phyloP scores from a whole-genome alignment of 2,797 vertebrate genomes.

The Pipistrellus pipistrellus region DNA sequence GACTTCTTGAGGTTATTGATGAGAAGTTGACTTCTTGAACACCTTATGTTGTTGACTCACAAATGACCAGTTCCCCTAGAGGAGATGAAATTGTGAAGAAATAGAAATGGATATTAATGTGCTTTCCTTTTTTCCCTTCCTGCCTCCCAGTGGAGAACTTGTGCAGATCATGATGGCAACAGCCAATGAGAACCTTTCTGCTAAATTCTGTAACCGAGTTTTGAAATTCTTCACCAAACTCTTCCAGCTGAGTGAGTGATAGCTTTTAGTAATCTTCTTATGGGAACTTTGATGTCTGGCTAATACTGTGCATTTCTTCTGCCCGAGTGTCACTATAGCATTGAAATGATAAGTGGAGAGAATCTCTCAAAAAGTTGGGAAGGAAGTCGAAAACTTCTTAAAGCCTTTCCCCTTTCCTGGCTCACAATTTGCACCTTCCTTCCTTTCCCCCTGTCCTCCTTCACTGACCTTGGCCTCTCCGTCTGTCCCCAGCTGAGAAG shows the following conservation, averaged over 20 bases:
- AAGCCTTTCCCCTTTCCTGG: neutral
- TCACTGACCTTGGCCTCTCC: neutral
- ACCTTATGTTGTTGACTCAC: neutral
- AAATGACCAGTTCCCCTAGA: neutral
- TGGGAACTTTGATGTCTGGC: constrained; percentile 71
- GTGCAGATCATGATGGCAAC: constrained; percentile 99
- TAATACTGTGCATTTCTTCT: constrained; percentile 40
- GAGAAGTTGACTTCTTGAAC: neutral
- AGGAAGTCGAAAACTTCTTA: constrained; percentile 58
- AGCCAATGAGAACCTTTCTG: constrained; percentile 97
- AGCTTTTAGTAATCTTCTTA: constrained; percentile 71
- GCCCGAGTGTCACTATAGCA: neutral
- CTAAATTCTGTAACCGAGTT: constrained; percentile 98
- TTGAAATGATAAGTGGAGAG: constrained; percentile 71
- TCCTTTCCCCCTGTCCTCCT: too few relatives aligned
- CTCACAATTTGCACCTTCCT: neutral
- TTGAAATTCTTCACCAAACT: constrained; percentile 99
- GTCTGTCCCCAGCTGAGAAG: constrained; percentile 94
- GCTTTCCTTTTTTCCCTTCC: constrained; percentile 41
- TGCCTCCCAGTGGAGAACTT: constrained; percentile 93
- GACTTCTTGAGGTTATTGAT: neutral
- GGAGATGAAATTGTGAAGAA: constrained; percentile 5
- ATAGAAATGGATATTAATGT: constrained; percentile 64
- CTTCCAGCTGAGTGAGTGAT: constrained; percentile 97
- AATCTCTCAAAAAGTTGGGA: constrained; percentile 72